Evolutionary conservation across 2,888 invertebrate species (phyloP).

Genomic region (Orthonevra nobilis): DNA sequence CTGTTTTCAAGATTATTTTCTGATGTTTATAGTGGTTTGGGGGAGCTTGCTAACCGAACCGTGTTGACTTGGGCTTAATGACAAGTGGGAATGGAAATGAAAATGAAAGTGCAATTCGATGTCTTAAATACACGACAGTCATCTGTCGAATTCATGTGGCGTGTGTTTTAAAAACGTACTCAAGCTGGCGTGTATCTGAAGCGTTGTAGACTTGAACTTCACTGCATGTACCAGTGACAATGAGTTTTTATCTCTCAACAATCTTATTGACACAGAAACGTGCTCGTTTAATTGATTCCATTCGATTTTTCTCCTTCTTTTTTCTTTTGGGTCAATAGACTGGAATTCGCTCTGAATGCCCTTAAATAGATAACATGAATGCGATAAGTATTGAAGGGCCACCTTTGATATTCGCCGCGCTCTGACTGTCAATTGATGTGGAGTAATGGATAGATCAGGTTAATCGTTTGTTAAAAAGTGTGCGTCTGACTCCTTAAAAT

Average conservation of each 20-base stretch:
- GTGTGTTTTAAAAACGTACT: neutral
- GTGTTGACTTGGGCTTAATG: neutral
- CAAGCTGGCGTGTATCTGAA: neutral
- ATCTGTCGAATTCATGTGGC: too few relatives aligned
- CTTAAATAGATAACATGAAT: conserved; percentile 5
- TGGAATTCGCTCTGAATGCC: conserved; percentile 1
- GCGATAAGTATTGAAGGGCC: neutral
- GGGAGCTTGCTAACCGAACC: conserved; percentile 3
- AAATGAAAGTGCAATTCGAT: conserved; percentile 48
- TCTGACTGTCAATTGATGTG: conserved; percentile 6
- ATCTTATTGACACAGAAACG: conserved; percentile 15
- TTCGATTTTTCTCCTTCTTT: too few relatives aligned
- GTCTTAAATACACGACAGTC: neutral
- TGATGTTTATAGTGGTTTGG: neutral
- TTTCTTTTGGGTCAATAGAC: neutral
- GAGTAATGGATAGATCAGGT: neutral
- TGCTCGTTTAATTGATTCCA: conserved; percentile 23
- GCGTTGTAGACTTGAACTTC: neutral
- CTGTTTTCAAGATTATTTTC: conserved; percentile 18
- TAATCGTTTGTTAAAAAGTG: too few relatives aligned
- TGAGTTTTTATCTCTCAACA: neutral
- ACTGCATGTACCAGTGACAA: neutral
- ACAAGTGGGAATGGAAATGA: conserved; percentile 36
- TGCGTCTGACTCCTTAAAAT: neutral
- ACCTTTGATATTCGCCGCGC: conserved; percentile 4